Conservation (phyloP, 2,797 vertebrate genomes). For the Coluber constrictor region DNA sequence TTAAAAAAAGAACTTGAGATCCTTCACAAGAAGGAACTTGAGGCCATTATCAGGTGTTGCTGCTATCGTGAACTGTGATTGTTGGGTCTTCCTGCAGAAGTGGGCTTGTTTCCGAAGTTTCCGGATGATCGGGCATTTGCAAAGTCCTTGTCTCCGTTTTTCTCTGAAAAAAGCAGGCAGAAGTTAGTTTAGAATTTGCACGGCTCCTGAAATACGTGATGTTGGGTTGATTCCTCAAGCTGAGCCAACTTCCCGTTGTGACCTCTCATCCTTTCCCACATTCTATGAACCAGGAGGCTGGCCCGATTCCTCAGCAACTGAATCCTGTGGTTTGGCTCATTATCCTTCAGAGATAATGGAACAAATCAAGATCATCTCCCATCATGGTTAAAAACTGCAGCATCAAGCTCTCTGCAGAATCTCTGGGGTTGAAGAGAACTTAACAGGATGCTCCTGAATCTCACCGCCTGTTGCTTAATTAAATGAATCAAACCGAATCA, state of each 20-base stretch:
- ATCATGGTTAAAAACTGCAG: neutral
- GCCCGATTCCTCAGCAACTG: neutral
- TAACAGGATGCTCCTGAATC: neutral
- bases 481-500: too few relatives aligned
- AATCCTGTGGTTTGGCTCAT: neutral
- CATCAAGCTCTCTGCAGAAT: neutral
- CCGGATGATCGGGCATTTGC: accelerated
- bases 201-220: neutral
- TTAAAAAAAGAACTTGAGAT: neutral
- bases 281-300: neutral
- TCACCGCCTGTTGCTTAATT: neutral
- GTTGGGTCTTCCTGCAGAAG: slow-evolving; percentile 13
- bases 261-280: neutral
- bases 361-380: neutral
- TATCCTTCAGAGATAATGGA: neutral
- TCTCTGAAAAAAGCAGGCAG: slow-evolving; percentile 35
- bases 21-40: accelerated
- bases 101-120: slow-evolving; percentile 28
- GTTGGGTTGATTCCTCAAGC: neutral
- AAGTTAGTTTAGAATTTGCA: neutral
- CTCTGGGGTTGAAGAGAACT: neutral
- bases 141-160: accelerated
- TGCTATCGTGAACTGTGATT: neutral
- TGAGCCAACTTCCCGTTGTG: neutral
- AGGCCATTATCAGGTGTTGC: slow-evolving; percentile 3